Percentiles rank a stretch among this genome's conserved stretches.
Evolutionary conservation across 1,140 invertebrate genomes (phyloP).

Genomic region (Ctenoplectra terminalis): DNA sequence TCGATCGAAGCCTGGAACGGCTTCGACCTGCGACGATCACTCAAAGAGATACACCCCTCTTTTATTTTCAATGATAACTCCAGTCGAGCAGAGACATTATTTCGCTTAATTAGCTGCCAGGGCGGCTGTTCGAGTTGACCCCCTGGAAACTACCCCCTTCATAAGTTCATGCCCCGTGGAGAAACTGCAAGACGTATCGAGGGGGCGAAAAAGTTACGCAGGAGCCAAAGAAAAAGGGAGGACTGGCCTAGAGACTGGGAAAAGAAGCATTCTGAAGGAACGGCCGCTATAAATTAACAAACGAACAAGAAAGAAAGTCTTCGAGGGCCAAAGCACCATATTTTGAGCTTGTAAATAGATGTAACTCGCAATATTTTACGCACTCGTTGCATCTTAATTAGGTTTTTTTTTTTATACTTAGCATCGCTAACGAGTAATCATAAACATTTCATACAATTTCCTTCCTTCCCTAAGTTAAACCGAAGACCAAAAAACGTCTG

Average conservation of each 20-base stretch:
- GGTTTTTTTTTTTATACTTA: not conserved
- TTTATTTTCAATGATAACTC: conserved; percentile 41
- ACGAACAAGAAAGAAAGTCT: not conserved
- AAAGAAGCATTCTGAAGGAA: not conserved
- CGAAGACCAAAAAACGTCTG: too few species aligned
- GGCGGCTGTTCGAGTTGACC: not conserved
- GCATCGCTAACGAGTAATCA: not conserved
- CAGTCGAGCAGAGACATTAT: conserved; percentile 9
- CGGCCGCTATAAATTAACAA: conserved; percentile 14
- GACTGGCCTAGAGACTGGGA: not conserved
- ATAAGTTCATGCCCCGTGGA: conserved; percentile 21
- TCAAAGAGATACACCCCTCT: not conserved
- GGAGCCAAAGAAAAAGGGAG: not conserved
- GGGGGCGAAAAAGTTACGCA: not conserved
- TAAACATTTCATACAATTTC: not conserved
- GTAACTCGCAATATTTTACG: not conserved
- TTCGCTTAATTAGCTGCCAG: conserved; percentile 28
- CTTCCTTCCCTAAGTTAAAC: too few species aligned
- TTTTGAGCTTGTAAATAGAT: not conserved
- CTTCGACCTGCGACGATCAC: not conserved
- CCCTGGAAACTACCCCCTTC: not conserved
- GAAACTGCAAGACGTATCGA: not conserved
- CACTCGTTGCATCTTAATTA: not conserved
- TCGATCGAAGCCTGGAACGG: not conserved
- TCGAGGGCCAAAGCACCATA: not conserved